Conservation (phyloP, 1,140 invertebrate genomes). For the Aphis craccivora region DNA sequence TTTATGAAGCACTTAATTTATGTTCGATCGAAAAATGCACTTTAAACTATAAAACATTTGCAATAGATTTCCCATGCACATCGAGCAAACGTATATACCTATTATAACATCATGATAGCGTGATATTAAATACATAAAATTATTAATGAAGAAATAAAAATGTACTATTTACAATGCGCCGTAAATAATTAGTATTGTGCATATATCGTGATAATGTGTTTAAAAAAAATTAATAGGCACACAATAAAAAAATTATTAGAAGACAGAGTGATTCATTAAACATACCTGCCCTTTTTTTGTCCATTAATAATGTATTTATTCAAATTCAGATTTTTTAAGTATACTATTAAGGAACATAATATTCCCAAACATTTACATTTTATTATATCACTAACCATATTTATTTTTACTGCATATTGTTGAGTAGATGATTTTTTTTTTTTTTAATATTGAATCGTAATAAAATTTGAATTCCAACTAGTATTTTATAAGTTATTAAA, state of each 20-base stretch:
- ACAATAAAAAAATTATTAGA: background rate
- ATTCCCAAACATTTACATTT: background rate
- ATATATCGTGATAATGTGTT: background rate
- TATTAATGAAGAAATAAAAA: background rate
- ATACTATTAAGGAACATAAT: background rate
- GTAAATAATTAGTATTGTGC: background rate
- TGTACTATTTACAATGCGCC: background rate
- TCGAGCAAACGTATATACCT: background rate
- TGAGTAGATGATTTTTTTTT: too few species aligned
- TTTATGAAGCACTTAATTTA: slow-evolving; percentile 10
- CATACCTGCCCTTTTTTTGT: background rate
- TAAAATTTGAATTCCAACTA: too few species aligned
- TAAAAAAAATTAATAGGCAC: background rate
- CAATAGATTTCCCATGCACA: background rate
- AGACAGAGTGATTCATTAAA: background rate
- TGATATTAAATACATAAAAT: background rate
- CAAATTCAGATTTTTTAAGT: background rate
- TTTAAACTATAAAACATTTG: background rate
- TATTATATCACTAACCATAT: background rate
- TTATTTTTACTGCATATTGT: too few species aligned
- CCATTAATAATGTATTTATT: background rate
- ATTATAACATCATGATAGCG: background rate
- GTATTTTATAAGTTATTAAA: background rate
- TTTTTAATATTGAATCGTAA: too few species aligned
- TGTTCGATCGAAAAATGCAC: background rate